A percentile compares a stretch with the other conserved stretches of the same genome.
Evolutionary conservation across 2,888 invertebrate species (phyloP).

Genomic region (Pyrrhosoma nymphula): DNA sequence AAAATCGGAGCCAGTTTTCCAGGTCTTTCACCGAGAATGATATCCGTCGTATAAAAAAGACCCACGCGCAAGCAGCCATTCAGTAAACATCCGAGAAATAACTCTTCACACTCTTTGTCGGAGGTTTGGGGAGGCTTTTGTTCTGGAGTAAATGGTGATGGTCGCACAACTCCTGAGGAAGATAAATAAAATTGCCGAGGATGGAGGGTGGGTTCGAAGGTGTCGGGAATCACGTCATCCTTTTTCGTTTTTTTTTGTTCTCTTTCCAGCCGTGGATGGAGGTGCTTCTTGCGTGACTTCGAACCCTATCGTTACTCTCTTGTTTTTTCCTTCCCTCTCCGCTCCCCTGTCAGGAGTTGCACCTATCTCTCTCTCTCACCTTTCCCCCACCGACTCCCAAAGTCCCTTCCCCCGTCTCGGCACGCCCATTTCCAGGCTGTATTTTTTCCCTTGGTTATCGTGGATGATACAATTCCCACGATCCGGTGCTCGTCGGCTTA

Average conservation of each 20-base stretch:
- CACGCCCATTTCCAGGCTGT: neutral
- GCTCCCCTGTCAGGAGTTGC: constrained; percentile 24
- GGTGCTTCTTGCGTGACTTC: constrained; percentile 48
- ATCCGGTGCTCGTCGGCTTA: neutral
- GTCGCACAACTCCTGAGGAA: neutral
- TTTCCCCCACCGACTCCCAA: neutral
- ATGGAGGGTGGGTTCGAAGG: neutral
- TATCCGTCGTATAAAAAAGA: too few species aligned
- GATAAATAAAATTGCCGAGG: constrained; percentile 19
- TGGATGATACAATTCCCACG: constrained; percentile 44
- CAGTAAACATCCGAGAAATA: neutral
- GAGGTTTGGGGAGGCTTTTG: neutral
- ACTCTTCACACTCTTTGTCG: neutral
- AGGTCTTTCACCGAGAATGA: too few species aligned
- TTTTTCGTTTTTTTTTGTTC: constrained; percentile 5
- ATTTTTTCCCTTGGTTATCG: neutral
- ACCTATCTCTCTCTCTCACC: neutral
- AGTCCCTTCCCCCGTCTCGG: neutral
- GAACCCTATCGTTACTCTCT: constrained; percentile 45
- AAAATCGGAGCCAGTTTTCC: too few species aligned
- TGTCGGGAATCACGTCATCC: constrained; percentile 7
- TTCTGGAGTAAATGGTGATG: neutral
- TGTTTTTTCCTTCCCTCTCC: neutral
- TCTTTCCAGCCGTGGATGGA: neutral
- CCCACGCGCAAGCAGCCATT: neutral